Evolutionary conservation across 2,797 vertebrate genomes (phyloP).

Genomic region (Sebastolobus alascanus): DNA sequence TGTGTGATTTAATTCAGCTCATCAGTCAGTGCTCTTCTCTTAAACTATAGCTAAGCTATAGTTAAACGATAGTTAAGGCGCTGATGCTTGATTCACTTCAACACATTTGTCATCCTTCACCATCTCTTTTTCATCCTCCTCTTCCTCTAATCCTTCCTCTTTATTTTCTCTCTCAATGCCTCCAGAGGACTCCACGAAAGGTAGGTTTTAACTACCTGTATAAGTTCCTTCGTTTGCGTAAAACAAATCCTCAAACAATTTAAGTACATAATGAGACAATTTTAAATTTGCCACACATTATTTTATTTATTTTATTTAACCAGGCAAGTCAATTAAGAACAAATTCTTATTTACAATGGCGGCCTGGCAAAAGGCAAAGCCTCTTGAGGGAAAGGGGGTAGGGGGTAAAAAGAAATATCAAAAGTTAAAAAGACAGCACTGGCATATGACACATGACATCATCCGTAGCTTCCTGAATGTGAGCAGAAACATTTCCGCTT

Average conservation of each 20-base stretch:
- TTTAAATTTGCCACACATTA: background rate
- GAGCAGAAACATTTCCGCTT: background rate
- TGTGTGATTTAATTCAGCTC: background rate
- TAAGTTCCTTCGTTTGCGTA: background rate
- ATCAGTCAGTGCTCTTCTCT: background rate
- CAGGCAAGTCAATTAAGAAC: too few relatives aligned
- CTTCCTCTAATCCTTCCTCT: slow-evolving; percentile 14
- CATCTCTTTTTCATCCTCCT: background rate
- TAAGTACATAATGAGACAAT: background rate
- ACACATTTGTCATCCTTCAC: background rate
- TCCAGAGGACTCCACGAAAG: slow-evolving; percentile 94
- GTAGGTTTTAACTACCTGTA: slow-evolving; percentile 76
- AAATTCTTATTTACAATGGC: too few relatives aligned
- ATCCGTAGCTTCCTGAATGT: background rate
- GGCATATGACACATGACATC: background rate
- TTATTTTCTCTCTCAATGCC: slow-evolving; percentile 67
- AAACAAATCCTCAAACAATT: background rate
- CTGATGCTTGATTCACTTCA: background rate
- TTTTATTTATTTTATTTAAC: too few relatives aligned
- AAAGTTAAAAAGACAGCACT: too few relatives aligned
- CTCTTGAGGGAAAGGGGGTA: too few relatives aligned
- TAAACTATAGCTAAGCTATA: background rate
- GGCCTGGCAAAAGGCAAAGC: too few relatives aligned
- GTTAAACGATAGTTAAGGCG: background rate
- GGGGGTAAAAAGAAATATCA: too few relatives aligned